Base-by-base conservation (phyloP, 23 tunicate species). In the Trididemnum miniatum region DNA sequence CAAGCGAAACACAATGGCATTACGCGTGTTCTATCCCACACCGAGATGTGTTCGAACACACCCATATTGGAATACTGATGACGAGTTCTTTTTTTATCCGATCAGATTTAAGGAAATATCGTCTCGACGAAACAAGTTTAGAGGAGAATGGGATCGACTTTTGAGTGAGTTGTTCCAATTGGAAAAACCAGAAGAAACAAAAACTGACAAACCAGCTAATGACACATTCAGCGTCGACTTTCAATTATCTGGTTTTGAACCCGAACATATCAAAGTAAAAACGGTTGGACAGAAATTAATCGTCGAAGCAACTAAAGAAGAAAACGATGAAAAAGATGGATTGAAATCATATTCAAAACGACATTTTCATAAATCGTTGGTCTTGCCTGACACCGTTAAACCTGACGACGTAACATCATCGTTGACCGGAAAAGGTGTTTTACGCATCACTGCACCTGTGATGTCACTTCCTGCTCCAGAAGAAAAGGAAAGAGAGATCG, bases 391-490 rank as follows among this genome's bases (percentile, higher is more conserved):
- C 35, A 80, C 51, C 57, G 80, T 88, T 51, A 39, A 78, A 32
- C 80, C 82, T 9, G 93, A 88, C 30, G 35, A 83, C 12, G 32
- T 88, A 2, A 88, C 79, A 24, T 82, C 93, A 20, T 27, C 65
- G 12, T 52, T 82, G 72, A 64, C 64, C 44, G 31, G 29, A 23
- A 71, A 66, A 24, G 93, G 93, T 9, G 51, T 82, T 25, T 38
- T 88, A 35, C 93, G 78, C 36, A 88, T 88, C 72, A 51, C 72
- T 33, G 93, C 93, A 4, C 93, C 93, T 24, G 64, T 52, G 39
- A 52, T 74, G 79, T 40, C 79, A 39, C 79, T 74, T 74, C 59
- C 79, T 23, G 60, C 59, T 15, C 38, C 67, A 1, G 44, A 78
- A 54, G 82, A 78, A 30, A 33, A 78, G 54, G 82, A 78, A 78